Base-by-base conservation (phyloP, 2,797 vertebrate genomes). In the Pantherophis vulpinus region DNA sequence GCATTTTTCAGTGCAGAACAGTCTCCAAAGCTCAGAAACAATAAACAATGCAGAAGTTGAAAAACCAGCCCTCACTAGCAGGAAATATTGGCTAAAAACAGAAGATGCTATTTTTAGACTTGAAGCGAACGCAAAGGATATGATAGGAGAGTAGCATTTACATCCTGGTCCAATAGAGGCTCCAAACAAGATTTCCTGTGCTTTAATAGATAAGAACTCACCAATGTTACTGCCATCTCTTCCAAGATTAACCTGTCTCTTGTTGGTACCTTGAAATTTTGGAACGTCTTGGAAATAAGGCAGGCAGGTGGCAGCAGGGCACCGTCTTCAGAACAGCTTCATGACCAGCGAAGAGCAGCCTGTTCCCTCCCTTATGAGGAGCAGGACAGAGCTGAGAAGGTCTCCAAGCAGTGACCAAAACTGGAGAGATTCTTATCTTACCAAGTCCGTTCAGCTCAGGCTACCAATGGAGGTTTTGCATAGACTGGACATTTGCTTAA, bases 1-100 rank as follows among this genome's bases (percentile, higher is more conserved):
- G 97, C 96, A 97, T 98, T 97, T 97, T 95, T 98, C 97, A 98
- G 97, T 98, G 97, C 97, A 97, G 97, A 97, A 95, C 95, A 97
- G 96, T 97, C 96, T 95, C 96, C 95, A 96, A 96, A 96, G 94
- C 89, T 90, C 94, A 92, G 91, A 96, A 96, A 86, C 91, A 37
- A 97, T 96, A 97, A 95, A 91, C 96, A 95, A 95, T 86, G 55
- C 89, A 93, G 93, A 94, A 93, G 59, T 93, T 92, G 58, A 92
- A 95, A 95, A 93, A 94, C 94, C 94, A 96, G 96, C 97, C 97
- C 97, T 95, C 94, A 95, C 90, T 95, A 95, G 96, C 96, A 96
- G 93, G 92, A 93, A 97, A 97, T 90, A 59, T 60, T 94, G 94
- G 95, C 94, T 59, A 63, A 97, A 94, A 96, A 95, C 37, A 88